Evolutionary conservation across 2,113 vertebrate genomes (phyloP).

Genomic region (Podarcis muralis): DNA sequence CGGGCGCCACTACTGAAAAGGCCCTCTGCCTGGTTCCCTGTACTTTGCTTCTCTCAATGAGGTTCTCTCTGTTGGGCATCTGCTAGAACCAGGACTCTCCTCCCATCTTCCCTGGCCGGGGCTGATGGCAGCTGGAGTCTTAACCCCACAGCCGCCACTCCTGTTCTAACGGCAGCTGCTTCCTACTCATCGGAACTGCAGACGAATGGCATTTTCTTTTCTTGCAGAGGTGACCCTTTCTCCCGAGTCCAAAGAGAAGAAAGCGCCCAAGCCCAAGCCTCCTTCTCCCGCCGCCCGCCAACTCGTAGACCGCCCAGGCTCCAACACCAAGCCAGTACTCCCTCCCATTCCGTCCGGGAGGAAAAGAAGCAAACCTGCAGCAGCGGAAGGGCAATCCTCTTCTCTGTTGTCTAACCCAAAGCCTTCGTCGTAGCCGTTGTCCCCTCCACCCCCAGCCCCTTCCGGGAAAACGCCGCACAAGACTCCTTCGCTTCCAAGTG

Average conservation of each 20-base stretch:
- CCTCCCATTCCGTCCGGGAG: slow-evolving; percentile 83
- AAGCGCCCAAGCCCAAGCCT: not conserved
- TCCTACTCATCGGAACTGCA: too few species aligned
- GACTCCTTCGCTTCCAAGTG: slow-evolving; percentile 42
- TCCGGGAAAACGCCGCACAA: slow-evolving; percentile 6
- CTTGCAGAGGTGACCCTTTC: slow-evolving; percentile 34
- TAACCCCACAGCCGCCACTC: too few species aligned
- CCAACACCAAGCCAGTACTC: slow-evolving; percentile 77
- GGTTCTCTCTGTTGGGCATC: too few species aligned
- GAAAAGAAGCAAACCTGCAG: slow-evolving; percentile 56
- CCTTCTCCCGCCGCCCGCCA: not conserved
- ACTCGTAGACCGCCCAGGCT: slow-evolving; percentile 65
- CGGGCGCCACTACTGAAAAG: too few species aligned
- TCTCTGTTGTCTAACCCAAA: fast-evolving
- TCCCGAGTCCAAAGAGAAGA: not conserved
- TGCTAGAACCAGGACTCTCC: too few species aligned
- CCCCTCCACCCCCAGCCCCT: not conserved
- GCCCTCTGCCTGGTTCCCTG: too few species aligned
- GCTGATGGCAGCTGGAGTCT: too few species aligned
- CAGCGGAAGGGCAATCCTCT: fast-evolving
- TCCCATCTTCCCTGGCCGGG: too few species aligned
- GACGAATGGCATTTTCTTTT: not conserved
- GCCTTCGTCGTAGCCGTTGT: not conserved
- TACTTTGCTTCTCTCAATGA: too few species aligned
- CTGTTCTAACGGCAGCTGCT: too few species aligned